Percentiles rank a stretch among this genome's conserved stretches.
Conservation (phyloP, 2,797 vertebrate species). For the Atherinosoma microstoma region DNA sequence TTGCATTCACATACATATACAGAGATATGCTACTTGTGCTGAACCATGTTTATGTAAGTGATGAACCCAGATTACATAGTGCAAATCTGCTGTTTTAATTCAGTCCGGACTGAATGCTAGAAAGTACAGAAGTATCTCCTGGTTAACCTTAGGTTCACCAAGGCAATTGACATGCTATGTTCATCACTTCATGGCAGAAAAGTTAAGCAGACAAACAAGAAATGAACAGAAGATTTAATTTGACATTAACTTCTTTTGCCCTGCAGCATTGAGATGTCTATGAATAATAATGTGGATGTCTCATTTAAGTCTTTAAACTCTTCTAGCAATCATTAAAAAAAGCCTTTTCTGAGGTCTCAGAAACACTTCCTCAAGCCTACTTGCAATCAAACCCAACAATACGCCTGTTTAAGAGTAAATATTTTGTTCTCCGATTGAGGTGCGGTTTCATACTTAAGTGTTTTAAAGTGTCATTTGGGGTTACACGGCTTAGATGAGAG, state of each 20-base stretch:
- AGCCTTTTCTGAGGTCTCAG: constrained; percentile 47
- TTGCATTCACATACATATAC: constrained; percentile 13
- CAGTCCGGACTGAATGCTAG: constrained; percentile 23
- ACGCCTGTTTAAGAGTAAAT: constrained; percentile 60
- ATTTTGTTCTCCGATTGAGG: constrained; percentile 54
- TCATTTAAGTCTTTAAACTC: constrained; percentile 54
- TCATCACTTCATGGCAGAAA: constrained; percentile 43
- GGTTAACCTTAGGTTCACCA: constrained; percentile 46
- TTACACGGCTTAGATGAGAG: constrained; percentile 51
- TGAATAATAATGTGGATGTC: constrained; percentile 61
- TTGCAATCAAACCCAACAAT: constrained; percentile 41
- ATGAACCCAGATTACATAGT: not conserved
- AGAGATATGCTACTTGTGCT: not conserved
- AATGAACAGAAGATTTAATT: constrained; percentile 50
- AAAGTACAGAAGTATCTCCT: constrained; percentile 40
- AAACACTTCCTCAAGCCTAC: not conserved
- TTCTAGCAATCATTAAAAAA: constrained; percentile 54
- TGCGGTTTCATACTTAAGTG: constrained; percentile 57
- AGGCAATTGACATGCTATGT: constrained; percentile 43
- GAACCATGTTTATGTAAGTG: not conserved
- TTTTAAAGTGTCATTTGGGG: constrained; percentile 68
- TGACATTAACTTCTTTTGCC: constrained; percentile 54
- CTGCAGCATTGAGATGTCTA: constrained; percentile 53
- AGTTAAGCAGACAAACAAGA: constrained; percentile 51
- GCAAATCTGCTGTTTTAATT: constrained; percentile 14